Conservation (phyloP, 2,797 vertebrate genomes). For the Stomatorhinus walkeri region DNA sequence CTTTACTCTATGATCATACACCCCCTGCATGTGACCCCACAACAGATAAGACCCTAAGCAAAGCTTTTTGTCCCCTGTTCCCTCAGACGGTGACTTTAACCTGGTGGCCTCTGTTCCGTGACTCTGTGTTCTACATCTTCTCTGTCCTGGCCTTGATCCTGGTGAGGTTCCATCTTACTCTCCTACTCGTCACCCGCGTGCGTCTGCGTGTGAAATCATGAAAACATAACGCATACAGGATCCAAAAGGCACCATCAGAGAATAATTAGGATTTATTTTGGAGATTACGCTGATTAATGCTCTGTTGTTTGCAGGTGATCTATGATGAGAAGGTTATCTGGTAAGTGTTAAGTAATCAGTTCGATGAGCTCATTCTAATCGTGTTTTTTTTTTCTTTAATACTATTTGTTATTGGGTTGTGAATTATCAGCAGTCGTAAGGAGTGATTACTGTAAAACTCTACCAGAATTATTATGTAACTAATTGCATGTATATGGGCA, state of each 20-base stretch:
- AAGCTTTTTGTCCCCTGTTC: neutral
- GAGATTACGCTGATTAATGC: neutral
- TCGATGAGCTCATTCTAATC: neutral
- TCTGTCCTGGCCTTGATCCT: constrained; percentile 64
- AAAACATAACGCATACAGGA: neutral
- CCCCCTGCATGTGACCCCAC: neutral
- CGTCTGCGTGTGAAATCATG: neutral
- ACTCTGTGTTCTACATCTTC: constrained; percentile 65
- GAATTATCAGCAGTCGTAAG: neutral
- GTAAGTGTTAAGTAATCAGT: constrained; percentile 47
- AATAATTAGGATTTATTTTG: neutral
- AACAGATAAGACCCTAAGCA: neutral
- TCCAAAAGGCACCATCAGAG: neutral
- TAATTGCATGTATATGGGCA: neutral
- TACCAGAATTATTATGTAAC: neutral
- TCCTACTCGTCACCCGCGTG: neutral
- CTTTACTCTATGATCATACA: neutral
- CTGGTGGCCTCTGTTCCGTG: constrained; percentile 70
- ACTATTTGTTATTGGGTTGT: neutral
- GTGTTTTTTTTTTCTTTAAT: neutral
- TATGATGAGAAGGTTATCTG: constrained; percentile 65
- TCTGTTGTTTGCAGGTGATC: constrained; percentile 55
- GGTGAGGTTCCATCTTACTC: constrained; percentile 43
- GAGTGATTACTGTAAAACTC: neutral
- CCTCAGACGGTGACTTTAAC: constrained; percentile 60